A percentile compares a stretch with the other conserved stretches of the same genome.
These are phyloP conservation scores for Zosterops japonicus DNA, from an alignment of 2,113 vertebrate species.

Conservation along the genomic window DNA sequence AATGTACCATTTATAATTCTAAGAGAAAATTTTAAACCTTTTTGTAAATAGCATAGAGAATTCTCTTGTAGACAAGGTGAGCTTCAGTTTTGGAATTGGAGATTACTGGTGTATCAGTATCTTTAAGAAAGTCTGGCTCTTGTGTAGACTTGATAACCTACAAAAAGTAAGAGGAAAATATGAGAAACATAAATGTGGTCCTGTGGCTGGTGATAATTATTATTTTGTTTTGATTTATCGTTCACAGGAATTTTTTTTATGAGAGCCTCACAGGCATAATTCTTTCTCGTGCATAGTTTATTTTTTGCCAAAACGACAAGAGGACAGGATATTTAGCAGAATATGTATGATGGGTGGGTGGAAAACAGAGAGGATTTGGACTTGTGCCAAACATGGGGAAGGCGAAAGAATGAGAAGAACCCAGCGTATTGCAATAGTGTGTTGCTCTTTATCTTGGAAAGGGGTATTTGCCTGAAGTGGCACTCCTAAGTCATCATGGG, in stretches of 20 bases:
- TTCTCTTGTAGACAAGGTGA: neutral
- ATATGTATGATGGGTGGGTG: constrained; percentile 57
- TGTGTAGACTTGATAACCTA: constrained; percentile 69
- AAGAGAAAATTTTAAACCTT: neutral
- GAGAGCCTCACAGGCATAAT: constrained; percentile 70
- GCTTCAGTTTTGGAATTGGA: neutral
- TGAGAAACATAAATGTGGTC: constrained; percentile 54
- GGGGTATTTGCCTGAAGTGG: constrained; percentile 37
- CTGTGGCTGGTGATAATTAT: constrained; percentile 77
- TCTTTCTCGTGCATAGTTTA: constrained; percentile 52
- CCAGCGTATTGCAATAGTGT: neutral
- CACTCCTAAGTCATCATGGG: neutral
- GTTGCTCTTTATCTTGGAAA: neutral
- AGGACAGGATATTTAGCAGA: constrained; percentile 59
- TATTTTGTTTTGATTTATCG: constrained; percentile 80
- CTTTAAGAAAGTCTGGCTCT: constrained; percentile 45
- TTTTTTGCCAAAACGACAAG: constrained; percentile 65
- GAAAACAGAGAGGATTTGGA: constrained; percentile 40
- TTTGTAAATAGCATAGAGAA: neutral
- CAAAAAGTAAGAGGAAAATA: constrained; percentile 66
- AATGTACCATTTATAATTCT: neutral
- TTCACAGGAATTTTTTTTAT: constrained; percentile 73
- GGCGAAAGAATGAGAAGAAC: constrained; percentile 43
- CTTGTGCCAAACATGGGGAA: constrained; percentile 3
- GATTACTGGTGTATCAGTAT: neutral